Percentiles rank a stretch among this genome's conserved stretches.
These are phyloP conservation scores for Malurus alboscapulatus DNA, from an alignment of 2,113 vertebrate species.

Conservation along the genomic window DNA sequence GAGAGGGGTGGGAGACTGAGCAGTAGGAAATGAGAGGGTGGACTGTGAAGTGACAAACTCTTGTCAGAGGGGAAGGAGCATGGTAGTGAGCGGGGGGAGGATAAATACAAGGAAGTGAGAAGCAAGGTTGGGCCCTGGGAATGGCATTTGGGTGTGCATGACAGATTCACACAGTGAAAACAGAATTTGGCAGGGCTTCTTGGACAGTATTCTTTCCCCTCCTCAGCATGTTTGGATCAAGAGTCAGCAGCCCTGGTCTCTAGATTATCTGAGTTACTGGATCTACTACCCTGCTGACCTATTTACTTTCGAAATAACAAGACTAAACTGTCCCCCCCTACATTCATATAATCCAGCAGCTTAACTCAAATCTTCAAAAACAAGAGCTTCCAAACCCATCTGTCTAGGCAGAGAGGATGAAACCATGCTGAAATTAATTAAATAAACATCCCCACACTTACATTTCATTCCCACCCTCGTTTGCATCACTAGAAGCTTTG, in stretches of 20 bases:
- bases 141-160: neutral
- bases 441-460: neutral
- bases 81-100: accelerated
- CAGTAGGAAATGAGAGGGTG: neutral
- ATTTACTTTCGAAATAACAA: neutral
- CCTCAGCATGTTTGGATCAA: neutral
- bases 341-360: neutral
- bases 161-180: neutral
- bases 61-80: neutral
- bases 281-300: neutral
- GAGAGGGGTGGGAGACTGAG: neutral
- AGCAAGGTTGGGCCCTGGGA: neutral
- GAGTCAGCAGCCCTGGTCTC: neutral
- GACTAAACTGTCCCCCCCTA: neutral
- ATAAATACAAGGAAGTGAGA: neutral
- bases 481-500: neutral
- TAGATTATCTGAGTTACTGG: neutral
- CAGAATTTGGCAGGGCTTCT: neutral
- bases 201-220: neutral
- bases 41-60: neutral
- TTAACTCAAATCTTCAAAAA: neutral
- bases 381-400: neutral
- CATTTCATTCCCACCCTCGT: neutral
- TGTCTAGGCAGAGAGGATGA: neutral
- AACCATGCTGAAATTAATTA: neutral